phyloP scores from a whole-genome alignment of 37 sponge, comb jelly and placozoan species.

The Cladorhizidae sp. region DNA sequence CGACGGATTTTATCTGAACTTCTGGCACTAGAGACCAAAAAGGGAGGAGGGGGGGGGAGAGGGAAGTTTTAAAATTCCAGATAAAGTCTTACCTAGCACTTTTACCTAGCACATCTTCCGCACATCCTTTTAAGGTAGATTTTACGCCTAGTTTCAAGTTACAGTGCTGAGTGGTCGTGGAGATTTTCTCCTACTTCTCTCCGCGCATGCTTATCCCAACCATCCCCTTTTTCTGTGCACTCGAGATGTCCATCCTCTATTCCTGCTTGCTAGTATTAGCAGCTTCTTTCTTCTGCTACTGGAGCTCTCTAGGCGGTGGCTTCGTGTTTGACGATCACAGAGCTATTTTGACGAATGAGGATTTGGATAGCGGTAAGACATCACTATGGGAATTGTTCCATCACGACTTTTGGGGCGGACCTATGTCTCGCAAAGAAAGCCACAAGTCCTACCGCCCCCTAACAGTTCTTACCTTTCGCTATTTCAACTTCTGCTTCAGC shows the following conservation, averaged over 20 bases:
- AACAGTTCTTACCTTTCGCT: conserved; percentile 85
- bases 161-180: too few species aligned
- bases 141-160: too few species aligned
- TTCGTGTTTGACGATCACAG: conserved; percentile 93
- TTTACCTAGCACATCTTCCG: conserved; percentile 79
- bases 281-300: conserved; percentile 59
- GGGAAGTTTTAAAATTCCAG: neutral
- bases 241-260: neutral
- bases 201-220: conserved; percentile 25
- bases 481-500: conserved; percentile 66
- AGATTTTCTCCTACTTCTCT: too few species aligned
- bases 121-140: too few species aligned
- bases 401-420: conserved; percentile 94
- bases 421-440: conserved; percentile 78
- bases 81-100: neutral
- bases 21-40: conserved; percentile 35
- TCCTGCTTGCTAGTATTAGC: conserved; percentile 16
- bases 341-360: conserved; percentile 82
- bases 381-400: conserved; percentile 59
- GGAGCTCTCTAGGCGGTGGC: conserved; percentile 67
- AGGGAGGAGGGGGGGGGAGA: neutral
- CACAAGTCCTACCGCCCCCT: conserved; percentile 95
- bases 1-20: conserved; percentile 22
- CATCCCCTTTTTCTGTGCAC: conserved; percentile 52
- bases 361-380: conserved; percentile 70